Conservation (phyloP, 2,888 invertebrate genomes). For the Drosophila infuscata region DNA sequence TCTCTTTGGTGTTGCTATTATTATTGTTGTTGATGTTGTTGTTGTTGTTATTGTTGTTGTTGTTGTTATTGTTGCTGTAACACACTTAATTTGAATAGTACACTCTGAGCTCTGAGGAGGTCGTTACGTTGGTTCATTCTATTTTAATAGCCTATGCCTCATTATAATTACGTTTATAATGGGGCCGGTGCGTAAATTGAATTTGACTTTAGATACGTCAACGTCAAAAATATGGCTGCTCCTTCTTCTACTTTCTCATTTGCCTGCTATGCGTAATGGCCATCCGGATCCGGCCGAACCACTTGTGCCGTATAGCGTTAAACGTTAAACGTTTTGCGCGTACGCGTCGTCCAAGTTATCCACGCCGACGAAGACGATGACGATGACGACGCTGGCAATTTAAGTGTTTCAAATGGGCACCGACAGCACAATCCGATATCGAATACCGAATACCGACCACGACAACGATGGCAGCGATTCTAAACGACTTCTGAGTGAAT, state of each 20-base stretch:
- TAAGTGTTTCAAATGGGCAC: constrained; percentile 54
- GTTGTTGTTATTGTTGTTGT: constrained; percentile 11
- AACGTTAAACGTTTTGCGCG: constrained; percentile 62
- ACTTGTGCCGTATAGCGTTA: constrained; percentile 32
- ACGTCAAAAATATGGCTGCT: constrained; percentile 37
- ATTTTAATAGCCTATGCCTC: constrained; percentile 65
- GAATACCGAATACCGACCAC: constrained; percentile 78
- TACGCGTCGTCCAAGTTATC: constrained; percentile 47
- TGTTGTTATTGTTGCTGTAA: constrained; percentile 41
- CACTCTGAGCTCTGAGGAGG: constrained; percentile 70
- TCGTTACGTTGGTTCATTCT: constrained; percentile 53
- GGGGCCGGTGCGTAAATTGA: constrained; percentile 67
- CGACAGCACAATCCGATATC: constrained; percentile 67
- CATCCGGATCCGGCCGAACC: constrained; percentile 50
- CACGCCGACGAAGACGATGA: constrained; percentile 44
- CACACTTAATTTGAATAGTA: constrained; percentile 81
- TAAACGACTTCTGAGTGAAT: constrained; percentile 80
- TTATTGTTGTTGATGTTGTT: constrained; percentile 19
- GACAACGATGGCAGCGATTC: constrained; percentile 78
- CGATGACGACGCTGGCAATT: constrained; percentile 38
- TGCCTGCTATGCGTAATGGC: constrained; percentile 18
- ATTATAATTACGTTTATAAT: constrained; percentile 72
- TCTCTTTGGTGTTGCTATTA: constrained; percentile 34
- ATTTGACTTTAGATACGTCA: constrained; percentile 58
- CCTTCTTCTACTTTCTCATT: constrained; percentile 7